Base-by-base conservation (phyloP, 2,797 vertebrate species). In the Periophthalmus magnuspinnatus region DNA sequence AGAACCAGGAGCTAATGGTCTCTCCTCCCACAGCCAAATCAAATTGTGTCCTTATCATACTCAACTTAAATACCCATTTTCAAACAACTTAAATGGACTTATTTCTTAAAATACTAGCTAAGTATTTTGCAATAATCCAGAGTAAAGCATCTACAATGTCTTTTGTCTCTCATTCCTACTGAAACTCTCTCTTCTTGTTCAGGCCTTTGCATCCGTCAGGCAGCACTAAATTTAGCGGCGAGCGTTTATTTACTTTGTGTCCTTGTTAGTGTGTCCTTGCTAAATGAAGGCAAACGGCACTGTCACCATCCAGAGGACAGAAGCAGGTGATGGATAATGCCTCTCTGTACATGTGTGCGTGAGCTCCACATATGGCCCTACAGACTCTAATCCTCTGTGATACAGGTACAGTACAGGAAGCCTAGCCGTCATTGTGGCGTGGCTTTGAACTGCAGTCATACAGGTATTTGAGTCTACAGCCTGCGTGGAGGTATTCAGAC, bases 221-320 rank as follows among this genome's bases (percentile, higher is more conserved):
- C 80, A 59, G 80, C 81, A 87, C 89, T 88, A 93, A 91, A 90
- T 91, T 91, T 92, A 93, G 92, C 71, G 57, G 57, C 70, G 68
- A 81, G 66, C 60, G 61, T 91, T 91, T 93, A 92, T 92, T 93
- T 92, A 91, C 85, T 84, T 91, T 81, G 59, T 88, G 90, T 87
- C 93, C 90, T 92, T 91, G 89, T 84, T 81, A 83, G 88, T 79
- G 80, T 90, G 91, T 94, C 91, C 92, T 93, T 92, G 91, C 89
- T 90, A 89, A 91, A 89, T 87, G 86, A 90, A 91, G 88, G 89
- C 79, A 63, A 89, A 86, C 80, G 69, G 74, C 82, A 82, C 86
- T 84, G 83, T 81, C 88, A 89, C 81, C 72, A 79, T 81, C 78
- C 83, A 83, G 81, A 89, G 85, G 86, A 90, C 86, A 75, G 81